These are phyloP conservation scores for Caenorhabditis latens DNA, from an alignment of 1,140 invertebrate species.

Conservation along the genomic window DNA sequence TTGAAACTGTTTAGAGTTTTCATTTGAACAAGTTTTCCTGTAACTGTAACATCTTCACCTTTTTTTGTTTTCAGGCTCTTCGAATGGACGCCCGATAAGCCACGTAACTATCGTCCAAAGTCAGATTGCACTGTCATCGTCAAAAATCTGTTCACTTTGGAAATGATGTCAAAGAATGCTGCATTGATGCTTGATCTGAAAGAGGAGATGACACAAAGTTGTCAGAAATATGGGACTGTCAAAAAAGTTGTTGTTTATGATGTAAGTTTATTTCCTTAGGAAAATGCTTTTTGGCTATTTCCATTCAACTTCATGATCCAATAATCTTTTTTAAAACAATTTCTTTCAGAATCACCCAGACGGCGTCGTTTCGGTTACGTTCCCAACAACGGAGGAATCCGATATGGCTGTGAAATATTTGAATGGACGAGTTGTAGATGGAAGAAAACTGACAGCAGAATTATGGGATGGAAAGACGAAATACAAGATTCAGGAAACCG, in stretches of 20 bases:
- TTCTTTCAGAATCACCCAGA: conserved; percentile 87
- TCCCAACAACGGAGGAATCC: conserved; percentile 90
- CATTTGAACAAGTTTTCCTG: not conserved
- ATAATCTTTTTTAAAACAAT: not conserved
- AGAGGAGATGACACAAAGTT: conserved; percentile 90
- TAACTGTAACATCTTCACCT: not conserved
- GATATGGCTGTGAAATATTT: conserved; percentile 89
- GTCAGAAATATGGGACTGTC: conserved; percentile 90
- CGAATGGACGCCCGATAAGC: conserved; percentile 94
- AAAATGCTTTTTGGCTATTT: not conserved
- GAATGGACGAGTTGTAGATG: conserved; percentile 91
- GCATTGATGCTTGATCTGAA: conserved; percentile 90
- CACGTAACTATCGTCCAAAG: conserved; percentile 86
- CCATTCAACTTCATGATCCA: conserved; percentile 8
- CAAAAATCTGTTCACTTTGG: conserved; percentile 91
- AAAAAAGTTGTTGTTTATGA: conserved; percentile 93
- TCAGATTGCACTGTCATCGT: conserved; percentile 92
- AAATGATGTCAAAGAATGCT: conserved; percentile 90
- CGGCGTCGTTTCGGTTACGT: conserved; percentile 91
- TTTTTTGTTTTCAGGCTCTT: conserved; percentile 83
- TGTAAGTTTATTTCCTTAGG: conserved; percentile 81
- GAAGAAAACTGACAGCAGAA: conserved; percentile 85
- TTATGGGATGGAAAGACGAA: conserved; percentile 96
- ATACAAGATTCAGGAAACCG: conserved; percentile 91
- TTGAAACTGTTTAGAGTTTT: not conserved